Evolutionary conservation across 2,888 invertebrate species (phyloP).

Genomic region (Nymphalis urticae): DNA sequence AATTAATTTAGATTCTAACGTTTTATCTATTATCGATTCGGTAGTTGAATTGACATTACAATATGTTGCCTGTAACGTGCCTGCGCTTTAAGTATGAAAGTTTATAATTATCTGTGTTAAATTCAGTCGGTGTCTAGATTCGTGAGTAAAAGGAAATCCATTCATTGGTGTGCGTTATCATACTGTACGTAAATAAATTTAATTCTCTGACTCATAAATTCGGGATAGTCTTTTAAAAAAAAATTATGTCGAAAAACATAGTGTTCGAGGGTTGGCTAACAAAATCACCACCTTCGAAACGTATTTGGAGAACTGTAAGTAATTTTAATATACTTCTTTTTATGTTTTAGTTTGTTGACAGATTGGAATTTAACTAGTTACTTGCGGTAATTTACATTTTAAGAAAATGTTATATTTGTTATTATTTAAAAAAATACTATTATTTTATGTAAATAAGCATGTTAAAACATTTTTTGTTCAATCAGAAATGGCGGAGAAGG

Average conservation of each 20-base stretch:
- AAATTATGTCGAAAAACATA: slow-evolving; percentile 83
- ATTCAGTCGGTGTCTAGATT: slow-evolving; percentile 22
- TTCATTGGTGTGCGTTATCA: slow-evolving; percentile 37
- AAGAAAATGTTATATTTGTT: slow-evolving; percentile 11
- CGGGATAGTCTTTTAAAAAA: slow-evolving; percentile 40
- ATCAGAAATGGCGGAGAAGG: slow-evolving; percentile 95
- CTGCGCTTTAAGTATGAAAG: slow-evolving; percentile 1
- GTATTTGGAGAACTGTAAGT: slow-evolving; percentile 96
- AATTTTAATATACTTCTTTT: slow-evolving; percentile 39
- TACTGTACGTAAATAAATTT: slow-evolving; percentile 47
- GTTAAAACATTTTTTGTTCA: slow-evolving; percentile 11
- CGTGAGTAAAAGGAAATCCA: slow-evolving; percentile 35
- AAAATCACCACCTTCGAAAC: slow-evolving; percentile 96
- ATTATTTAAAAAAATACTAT: neutral
- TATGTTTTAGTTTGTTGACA: slow-evolving; percentile 61
- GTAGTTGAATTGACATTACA: neutral
- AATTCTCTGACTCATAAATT: slow-evolving; percentile 56
- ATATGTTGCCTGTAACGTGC: slow-evolving; percentile 5
- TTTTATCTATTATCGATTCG: neutral
- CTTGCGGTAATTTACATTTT: slow-evolving; percentile 23
- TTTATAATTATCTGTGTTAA: slow-evolving; percentile 28
- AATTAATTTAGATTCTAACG: neutral
- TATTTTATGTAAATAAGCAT: neutral
- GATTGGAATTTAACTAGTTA: slow-evolving; percentile 40
- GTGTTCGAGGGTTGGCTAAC: slow-evolving; percentile 96